Evolutionary conservation across 2,113 vertebrate species (phyloP).

Genomic region (Aegithalos caudatus): DNA sequence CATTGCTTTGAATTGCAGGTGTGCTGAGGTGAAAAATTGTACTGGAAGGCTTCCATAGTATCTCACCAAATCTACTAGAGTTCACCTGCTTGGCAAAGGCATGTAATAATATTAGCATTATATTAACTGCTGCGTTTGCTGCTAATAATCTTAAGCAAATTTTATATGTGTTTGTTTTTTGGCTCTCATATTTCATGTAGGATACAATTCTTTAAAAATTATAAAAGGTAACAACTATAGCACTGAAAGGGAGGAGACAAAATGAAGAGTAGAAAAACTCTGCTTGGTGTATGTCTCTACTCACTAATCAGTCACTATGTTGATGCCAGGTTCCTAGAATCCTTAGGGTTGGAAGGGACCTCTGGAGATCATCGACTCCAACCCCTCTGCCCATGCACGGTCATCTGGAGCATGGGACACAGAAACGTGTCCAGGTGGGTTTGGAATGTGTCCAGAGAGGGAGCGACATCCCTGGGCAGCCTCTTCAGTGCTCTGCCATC

Average conservation of each 20-base stretch:
- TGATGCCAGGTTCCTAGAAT: background rate
- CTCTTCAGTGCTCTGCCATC: background rate
- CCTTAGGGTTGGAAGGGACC: background rate
- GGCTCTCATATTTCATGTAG: background rate
- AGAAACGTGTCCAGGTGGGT: background rate
- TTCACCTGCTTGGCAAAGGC: background rate
- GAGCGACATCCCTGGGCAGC: background rate
- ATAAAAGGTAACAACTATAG: background rate
- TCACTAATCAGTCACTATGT: rapidly evolving
- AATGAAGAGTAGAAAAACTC: background rate
- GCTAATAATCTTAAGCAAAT: background rate
- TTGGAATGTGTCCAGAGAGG: background rate
- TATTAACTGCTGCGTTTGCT: background rate
- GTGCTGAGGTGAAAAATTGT: background rate
- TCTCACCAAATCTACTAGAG: background rate
- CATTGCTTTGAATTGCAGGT: background rate
- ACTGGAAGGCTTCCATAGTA: background rate
- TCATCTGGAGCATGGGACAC: background rate
- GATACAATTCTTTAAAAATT: background rate
- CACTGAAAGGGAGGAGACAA: background rate
- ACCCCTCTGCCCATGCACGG: background rate
- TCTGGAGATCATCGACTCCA: background rate
- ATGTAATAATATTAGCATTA: background rate
- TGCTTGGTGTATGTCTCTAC: no score
- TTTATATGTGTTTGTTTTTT: rapidly evolving